Evolutionary conservation across 2,797 vertebrate genomes (phyloP).

Genomic region (Sitta carolinensis): DNA sequence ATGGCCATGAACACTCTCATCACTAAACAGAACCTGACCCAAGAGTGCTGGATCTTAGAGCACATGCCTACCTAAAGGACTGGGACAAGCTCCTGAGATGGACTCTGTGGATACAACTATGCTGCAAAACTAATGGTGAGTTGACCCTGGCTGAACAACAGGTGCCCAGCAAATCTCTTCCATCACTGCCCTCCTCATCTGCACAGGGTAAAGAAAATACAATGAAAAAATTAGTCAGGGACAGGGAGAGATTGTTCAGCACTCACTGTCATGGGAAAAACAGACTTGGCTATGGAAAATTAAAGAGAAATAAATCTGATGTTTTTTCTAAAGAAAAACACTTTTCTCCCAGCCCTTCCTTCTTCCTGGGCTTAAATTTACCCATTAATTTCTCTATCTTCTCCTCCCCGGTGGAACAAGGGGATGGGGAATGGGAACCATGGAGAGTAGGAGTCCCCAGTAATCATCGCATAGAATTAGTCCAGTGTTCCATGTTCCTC

Average conservation of each 20-base stretch:
- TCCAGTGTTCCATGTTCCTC: background rate
- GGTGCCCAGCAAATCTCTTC: background rate
- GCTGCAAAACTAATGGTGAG: background rate
- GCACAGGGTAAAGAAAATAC: background rate
- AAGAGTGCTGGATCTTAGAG: background rate
- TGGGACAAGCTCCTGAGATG: background rate
- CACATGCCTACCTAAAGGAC: background rate
- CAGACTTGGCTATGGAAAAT: background rate
- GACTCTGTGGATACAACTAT: accelerated
- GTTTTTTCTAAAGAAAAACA: too few species aligned
- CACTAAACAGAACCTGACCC: background rate
- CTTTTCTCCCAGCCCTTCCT: background rate
- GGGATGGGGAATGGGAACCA: accelerated
- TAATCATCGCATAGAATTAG: background rate
- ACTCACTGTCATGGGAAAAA: background rate
- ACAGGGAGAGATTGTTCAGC: background rate
- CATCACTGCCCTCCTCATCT: background rate
- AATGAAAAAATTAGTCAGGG: background rate
- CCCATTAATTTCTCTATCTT: background rate
- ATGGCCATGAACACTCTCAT: background rate
- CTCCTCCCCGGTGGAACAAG: background rate
- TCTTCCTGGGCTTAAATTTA: background rate
- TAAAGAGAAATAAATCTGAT: background rate
- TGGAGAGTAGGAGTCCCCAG: background rate
- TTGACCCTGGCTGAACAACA: too few species aligned